phyloP scores from a whole-genome alignment of 2,113 vertebrate species.

The Chaetops frenatus region DNA sequence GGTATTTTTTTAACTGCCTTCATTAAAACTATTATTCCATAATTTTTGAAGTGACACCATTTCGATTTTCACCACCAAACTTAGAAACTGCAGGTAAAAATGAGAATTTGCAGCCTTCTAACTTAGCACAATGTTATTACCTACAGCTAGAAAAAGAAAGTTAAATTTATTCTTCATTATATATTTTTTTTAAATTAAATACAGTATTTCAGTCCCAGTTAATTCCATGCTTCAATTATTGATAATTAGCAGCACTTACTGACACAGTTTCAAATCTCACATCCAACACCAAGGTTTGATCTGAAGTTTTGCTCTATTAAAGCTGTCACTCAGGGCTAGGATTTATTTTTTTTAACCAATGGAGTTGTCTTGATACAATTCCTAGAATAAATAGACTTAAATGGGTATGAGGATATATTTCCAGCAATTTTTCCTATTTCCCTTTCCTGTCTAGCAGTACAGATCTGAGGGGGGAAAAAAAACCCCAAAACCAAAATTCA shows the following conservation, averaged over 20 bases:
- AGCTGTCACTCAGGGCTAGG: background rate
- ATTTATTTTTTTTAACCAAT: background rate
- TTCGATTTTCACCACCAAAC: background rate
- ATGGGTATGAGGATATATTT: background rate
- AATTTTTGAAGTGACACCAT: background rate
- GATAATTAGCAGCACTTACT: background rate
- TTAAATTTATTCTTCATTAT: background rate
- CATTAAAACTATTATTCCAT: background rate
- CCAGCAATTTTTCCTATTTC: constrained; percentile 2
- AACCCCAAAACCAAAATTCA: background rate
- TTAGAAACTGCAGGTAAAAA: background rate
- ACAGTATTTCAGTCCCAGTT: background rate
- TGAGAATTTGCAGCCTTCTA: background rate
- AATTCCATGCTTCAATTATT: background rate
- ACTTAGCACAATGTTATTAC: background rate
- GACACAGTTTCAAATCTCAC: background rate
- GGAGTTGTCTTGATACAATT: background rate
- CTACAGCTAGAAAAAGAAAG: background rate
- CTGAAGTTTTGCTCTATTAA: background rate
- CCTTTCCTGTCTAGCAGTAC: background rate
- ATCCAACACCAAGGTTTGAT: background rate
- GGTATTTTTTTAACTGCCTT: background rate
- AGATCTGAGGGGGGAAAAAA: background rate
- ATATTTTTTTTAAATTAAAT: background rate
- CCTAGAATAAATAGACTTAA: background rate